A percentile compares a stretch with the other conserved stretches of the same genome.
Evolutionary conservation across 2,113 vertebrate species (phyloP).

Genomic region (Acinonyx jubatus): DNA sequence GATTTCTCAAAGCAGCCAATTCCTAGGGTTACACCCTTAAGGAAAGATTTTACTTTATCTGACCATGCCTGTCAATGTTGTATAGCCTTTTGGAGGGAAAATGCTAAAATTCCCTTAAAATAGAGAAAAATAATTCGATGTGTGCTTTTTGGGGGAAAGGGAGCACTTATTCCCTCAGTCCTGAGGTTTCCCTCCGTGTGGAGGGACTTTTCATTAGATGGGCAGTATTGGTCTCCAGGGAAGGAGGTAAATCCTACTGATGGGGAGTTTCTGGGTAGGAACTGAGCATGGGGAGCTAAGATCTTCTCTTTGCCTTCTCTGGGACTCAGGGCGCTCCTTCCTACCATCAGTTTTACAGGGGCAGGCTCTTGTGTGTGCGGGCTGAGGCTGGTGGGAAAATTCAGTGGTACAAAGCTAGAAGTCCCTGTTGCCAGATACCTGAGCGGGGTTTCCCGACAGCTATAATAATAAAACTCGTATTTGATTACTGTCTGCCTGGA

Average conservation of each 20-base stretch:
- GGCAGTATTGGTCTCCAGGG: not conserved
- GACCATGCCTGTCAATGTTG: not conserved
- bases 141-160: not conserved
- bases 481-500: not conserved
- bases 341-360: not conserved
- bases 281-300: not conserved
- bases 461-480: not conserved
- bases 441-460: not conserved
- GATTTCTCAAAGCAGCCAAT: not conserved
- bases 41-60: not conserved
- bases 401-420: not conserved
- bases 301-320: not conserved
- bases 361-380: not conserved
- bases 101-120: conserved; percentile 2
- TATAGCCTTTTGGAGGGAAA: not conserved
- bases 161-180: not conserved
- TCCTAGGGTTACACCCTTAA: not conserved
- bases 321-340: not conserved
- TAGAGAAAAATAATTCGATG: conserved; percentile 40
- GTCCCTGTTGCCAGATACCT: not conserved
- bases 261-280: not conserved
- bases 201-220: not conserved
- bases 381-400: not conserved
- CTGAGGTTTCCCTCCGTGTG: not conserved
- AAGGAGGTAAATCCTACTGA: not conserved